A percentile compares a stretch with the other conserved stretches of the same genome.
phyloP scores from a whole-genome alignment of 2,797 vertebrate species.

The Ibycter americanus region DNA sequence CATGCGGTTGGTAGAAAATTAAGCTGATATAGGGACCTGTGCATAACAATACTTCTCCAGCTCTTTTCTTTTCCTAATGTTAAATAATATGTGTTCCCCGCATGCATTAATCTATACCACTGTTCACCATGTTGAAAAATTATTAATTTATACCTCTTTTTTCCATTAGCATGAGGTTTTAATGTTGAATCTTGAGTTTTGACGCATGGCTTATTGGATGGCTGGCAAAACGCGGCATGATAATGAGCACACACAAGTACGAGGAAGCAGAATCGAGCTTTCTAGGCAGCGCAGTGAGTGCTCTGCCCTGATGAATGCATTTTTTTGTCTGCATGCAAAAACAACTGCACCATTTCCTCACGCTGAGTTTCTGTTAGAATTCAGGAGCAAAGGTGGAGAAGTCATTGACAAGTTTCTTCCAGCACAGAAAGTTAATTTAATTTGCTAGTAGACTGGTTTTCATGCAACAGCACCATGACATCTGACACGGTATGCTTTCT shows the following conservation, averaged over 20 bases:
- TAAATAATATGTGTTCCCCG: neutral
- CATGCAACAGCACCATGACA: neutral
- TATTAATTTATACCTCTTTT: neutral
- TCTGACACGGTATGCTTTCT: neutral
- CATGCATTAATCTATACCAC: neutral
- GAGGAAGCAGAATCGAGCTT: neutral
- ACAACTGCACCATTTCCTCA: neutral
- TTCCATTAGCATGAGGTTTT: neutral
- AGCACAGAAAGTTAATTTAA: constrained; percentile 43
- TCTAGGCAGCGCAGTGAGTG: neutral
- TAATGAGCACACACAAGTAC: neutral
- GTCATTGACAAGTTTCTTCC: neutral
- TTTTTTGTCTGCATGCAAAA: neutral
- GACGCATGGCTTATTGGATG: neutral
- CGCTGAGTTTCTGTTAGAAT: neutral
- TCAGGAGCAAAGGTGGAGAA: neutral
- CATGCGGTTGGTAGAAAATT: neutral
- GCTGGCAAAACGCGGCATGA: neutral
- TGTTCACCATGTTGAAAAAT: neutral
- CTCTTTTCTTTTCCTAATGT: neutral
- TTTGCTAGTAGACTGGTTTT: constrained; percentile 37
- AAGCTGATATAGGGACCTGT: neutral
- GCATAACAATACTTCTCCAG: neutral
- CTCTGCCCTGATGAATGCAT: neutral
- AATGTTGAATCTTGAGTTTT: neutral